Percentiles rank a stretch among this genome's conserved stretches.
Evolutionary conservation across 2,797 vertebrate species (phyloP).

Genomic region (Cetoscarus ocellatus): DNA sequence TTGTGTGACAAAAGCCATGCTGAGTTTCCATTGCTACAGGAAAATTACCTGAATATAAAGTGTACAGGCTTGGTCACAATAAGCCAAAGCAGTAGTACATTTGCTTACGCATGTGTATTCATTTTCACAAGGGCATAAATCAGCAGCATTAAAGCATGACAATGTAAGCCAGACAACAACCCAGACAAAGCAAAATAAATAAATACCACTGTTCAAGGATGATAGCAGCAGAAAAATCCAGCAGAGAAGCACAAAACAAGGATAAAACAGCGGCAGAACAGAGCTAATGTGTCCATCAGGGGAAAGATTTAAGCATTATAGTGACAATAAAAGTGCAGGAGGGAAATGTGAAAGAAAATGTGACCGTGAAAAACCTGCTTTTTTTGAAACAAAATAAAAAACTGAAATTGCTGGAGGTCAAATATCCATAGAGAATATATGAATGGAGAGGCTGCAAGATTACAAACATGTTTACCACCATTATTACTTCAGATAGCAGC

Average conservation of each 20-base stretch:
- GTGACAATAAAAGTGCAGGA: not conserved
- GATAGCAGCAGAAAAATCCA: not conserved
- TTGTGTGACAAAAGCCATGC: not conserved
- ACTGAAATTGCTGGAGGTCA: not conserved
- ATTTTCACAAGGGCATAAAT: conserved; percentile 8
- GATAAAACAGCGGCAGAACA: not conserved
- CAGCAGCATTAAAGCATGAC: conserved; percentile 7
- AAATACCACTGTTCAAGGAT: not conserved
- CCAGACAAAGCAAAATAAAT: conserved; percentile 11
- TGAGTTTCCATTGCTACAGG: not conserved
- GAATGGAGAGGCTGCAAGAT: not conserved
- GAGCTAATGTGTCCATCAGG: not conserved
- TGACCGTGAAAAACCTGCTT: not conserved
- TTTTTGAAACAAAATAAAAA: too few species aligned
- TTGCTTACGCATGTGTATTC: not conserved
- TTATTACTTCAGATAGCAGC: not conserved
- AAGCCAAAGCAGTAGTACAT: not conserved
- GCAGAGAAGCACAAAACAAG: not conserved
- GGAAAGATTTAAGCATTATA: not conserved
- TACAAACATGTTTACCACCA: conserved; percentile 11
- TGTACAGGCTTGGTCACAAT: not conserved
- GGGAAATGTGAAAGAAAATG: not conserved
- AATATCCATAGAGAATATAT: not conserved
- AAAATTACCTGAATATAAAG: not conserved
- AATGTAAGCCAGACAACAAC: conserved; percentile 5